Evolutionary conservation across 2,113 vertebrate species (phyloP).

Genomic region (Zingel zingel): DNA sequence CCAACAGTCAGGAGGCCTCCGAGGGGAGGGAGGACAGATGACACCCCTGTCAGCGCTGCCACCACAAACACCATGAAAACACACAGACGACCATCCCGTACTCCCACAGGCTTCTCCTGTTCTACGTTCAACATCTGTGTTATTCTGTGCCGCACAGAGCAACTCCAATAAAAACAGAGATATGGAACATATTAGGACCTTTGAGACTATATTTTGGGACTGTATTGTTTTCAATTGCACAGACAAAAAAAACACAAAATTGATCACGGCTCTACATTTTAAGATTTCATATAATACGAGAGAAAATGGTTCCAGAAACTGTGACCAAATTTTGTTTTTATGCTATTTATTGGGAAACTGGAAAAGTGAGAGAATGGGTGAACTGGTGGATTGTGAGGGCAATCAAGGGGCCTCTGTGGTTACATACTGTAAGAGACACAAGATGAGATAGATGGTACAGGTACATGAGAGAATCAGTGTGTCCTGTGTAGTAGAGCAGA

Average conservation of each 20-base stretch:
- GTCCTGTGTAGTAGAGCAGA: background rate
- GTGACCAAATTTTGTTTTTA: slow-evolving; percentile 12
- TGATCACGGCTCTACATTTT: slow-evolving; percentile 53
- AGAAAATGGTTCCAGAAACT: slow-evolving; percentile 44
- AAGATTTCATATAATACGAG: slow-evolving; percentile 47
- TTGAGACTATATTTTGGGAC: slow-evolving; percentile 32
- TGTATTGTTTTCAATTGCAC: slow-evolving; percentile 65
- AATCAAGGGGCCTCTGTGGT: slow-evolving; percentile 11
- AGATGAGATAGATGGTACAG: background rate
- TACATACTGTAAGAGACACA: background rate
- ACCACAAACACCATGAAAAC: slow-evolving; percentile 56
- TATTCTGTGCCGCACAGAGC: slow-evolving; percentile 27
- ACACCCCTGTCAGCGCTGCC: slow-evolving; percentile 67
- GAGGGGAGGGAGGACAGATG: slow-evolving; percentile 44
- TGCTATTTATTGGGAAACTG: slow-evolving; percentile 51
- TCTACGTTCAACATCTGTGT: slow-evolving; percentile 49
- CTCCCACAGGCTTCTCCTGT: slow-evolving; percentile 25
- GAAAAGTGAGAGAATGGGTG: slow-evolving; percentile 43
- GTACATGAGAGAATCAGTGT: background rate
- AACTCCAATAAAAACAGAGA: slow-evolving; percentile 44
- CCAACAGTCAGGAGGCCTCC: slow-evolving; percentile 28
- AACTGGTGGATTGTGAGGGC: slow-evolving; percentile 29
- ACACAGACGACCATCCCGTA: slow-evolving; percentile 26
- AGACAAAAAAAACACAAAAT: slow-evolving; percentile 44
- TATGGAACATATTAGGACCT: slow-evolving; percentile 71